Percentiles rank a stretch among this genome's conserved stretches.
phyloP scores from a whole-genome alignment of 2,888 invertebrate genomes.

The Dyspetes luteomarginatus region DNA sequence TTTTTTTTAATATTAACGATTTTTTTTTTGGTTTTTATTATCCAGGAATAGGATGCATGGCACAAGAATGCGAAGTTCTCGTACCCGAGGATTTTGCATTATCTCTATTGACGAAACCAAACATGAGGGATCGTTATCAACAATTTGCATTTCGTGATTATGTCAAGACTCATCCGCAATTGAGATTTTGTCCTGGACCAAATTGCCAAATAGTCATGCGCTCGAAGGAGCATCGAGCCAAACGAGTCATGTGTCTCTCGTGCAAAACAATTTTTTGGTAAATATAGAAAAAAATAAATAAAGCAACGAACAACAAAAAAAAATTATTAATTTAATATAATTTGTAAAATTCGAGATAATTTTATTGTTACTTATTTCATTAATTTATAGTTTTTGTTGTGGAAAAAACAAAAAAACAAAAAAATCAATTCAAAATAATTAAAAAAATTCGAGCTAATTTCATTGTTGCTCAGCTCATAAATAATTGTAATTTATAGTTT shows the following conservation, averaged over 20 bases:
- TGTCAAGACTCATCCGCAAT: conserved; percentile 95
- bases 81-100: conserved; percentile 98
- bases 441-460: background rate
- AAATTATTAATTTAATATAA: too few relatives aligned
- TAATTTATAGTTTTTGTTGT: too few relatives aligned
- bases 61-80: conserved; percentile 95
- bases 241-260: conserved; percentile 93
- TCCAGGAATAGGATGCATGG: conserved; percentile 98
- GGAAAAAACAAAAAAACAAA: conserved; percentile 3
- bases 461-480: too few relatives aligned
- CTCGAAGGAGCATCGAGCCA: conserved; percentile 92
- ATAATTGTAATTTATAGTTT: too few relatives aligned
- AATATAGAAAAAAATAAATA: conserved; percentile 33
- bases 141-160: conserved; percentile 98
- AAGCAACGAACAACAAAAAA: background rate
- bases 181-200: conserved; percentile 97
- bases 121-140: conserved; percentile 95
- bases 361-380: too few relatives aligned
- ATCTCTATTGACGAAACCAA: conserved; percentile 91
- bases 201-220: conserved; percentile 96
- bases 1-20: background rate
- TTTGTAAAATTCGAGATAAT: background rate
- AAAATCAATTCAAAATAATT: too few relatives aligned
- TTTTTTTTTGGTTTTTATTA: background rate
- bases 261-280: conserved; percentile 97